These are phyloP conservation scores for Cromileptes altivelis DNA, from an alignment of 2,113 vertebrate genomes.

Conservation along the genomic window DNA sequence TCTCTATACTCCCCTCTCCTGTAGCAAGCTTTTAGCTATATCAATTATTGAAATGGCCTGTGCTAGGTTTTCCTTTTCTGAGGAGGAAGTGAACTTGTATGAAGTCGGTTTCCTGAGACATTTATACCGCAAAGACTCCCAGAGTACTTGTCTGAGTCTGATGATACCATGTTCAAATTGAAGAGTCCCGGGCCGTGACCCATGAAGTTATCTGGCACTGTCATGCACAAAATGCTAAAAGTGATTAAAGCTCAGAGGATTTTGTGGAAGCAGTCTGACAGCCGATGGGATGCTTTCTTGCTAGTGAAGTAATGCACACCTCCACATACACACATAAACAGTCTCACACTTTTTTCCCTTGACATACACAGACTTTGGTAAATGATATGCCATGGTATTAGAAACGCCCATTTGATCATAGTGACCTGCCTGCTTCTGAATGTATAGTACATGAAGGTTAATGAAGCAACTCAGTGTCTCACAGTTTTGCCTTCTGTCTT, in stretches of 20 bases:
- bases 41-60: constrained; percentile 76
- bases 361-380: background rate
- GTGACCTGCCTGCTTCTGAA: constrained; percentile 58
- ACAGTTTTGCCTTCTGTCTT: constrained; percentile 70
- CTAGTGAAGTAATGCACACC: constrained; percentile 9
- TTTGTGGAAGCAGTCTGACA: constrained; percentile 20
- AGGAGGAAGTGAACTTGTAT: constrained; percentile 51
- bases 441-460: constrained; percentile 75
- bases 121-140: constrained; percentile 21
- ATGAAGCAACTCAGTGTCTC: constrained; percentile 73
- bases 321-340: background rate
- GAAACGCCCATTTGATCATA: constrained; percentile 55
- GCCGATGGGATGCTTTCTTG: constrained; percentile 17
- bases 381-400: constrained; percentile 5
- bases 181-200: constrained; percentile 34
- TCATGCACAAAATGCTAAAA: constrained; percentile 42
- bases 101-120: constrained; percentile 53
- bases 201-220: constrained; percentile 21
- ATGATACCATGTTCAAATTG: constrained; percentile 41
- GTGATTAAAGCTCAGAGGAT: constrained; percentile 46
- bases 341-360: background rate
- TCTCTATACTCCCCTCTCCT: constrained; percentile 61
- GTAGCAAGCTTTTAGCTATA: constrained; percentile 73
- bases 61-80: constrained; percentile 50
- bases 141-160: constrained; percentile 35